phyloP scores from a whole-genome alignment of 2,888 invertebrate genomes.

The Lithosia quadra region DNA sequence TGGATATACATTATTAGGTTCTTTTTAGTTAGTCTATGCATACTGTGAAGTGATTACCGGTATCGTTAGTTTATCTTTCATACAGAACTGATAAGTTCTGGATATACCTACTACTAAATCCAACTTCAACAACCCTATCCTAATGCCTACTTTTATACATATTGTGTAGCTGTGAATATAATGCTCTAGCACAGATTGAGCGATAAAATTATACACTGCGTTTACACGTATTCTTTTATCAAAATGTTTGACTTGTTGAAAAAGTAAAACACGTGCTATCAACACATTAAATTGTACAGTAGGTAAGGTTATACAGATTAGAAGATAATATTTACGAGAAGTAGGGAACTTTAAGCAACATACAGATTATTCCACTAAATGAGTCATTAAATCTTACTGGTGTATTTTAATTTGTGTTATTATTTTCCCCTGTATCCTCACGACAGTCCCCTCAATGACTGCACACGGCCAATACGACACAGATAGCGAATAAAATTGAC shows the following conservation, averaged over 20 bases:
- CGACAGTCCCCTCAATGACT: no score
- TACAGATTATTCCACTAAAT: slow-evolving; percentile 1
- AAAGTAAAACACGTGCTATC: slow-evolving; percentile 52
- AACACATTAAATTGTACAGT: slow-evolving; percentile 36
- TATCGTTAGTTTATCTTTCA: no score
- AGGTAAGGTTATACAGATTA: slow-evolving; percentile 42
- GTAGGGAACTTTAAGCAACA: not conserved
- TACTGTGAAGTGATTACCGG: no score
- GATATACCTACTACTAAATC: not conserved
- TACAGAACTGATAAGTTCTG: not conserved
- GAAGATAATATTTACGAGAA: slow-evolving; percentile 25
- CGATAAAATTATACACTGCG: slow-evolving; percentile 38
- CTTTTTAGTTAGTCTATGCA: no score
- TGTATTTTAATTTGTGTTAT: not conserved
- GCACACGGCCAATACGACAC: no score
- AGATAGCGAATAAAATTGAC: no score
- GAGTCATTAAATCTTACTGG: slow-evolving; percentile 3
- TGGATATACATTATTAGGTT: no score
- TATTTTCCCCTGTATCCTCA: no score
- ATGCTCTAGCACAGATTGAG: slow-evolving; percentile 39
- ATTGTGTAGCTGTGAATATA: slow-evolving; percentile 33
- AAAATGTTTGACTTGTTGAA: slow-evolving; percentile 53
- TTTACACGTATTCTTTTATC: slow-evolving; percentile 51
- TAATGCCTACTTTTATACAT: slow-evolving; percentile 34
- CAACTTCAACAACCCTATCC: slow-evolving; percentile 41